Conservation (phyloP, 2,797 vertebrate genomes). For the Sebastes nivosus region DNA sequence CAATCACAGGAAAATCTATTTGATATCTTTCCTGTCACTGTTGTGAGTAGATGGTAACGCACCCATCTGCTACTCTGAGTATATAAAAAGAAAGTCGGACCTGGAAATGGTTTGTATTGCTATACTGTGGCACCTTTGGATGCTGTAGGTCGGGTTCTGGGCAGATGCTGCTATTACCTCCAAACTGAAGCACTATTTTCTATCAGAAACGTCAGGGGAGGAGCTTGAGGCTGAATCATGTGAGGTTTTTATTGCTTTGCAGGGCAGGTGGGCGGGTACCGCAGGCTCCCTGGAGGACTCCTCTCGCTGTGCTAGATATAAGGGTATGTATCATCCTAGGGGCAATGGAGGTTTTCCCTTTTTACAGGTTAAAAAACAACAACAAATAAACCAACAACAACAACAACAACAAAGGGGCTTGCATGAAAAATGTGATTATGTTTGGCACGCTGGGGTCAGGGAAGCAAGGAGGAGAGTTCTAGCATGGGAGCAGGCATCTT, state of each 20-base stretch:
- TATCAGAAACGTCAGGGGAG: background rate
- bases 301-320: slow-evolving; percentile 18
- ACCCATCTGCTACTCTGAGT: background rate
- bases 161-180: background rate
- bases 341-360: slow-evolving; percentile 19
- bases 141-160: background rate
- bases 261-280: slow-evolving; percentile 11
- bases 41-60: background rate
- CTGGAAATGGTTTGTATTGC: slow-evolving; percentile 31
- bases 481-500: slow-evolving; percentile 25
- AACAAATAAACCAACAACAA: slow-evolving; percentile 5
- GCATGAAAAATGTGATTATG: slow-evolving; percentile 1
- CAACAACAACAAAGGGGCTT: background rate
- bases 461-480: slow-evolving; percentile 6
- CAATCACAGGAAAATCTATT: slow-evolving; percentile 7
- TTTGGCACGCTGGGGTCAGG: slow-evolving; percentile 55
- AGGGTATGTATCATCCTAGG: background rate
- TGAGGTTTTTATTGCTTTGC: slow-evolving; percentile 67
- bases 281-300: background rate
- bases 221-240: slow-evolving; percentile 22
- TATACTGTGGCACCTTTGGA: slow-evolving; percentile 3
- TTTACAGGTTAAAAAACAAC: slow-evolving; percentile 27
- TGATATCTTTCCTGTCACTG: background rate
- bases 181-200: background rate
- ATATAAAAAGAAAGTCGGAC: background rate